Evolutionary conservation across 2,888 invertebrate species (phyloP).

Genomic region (Epiperipatus broadwayi): DNA sequence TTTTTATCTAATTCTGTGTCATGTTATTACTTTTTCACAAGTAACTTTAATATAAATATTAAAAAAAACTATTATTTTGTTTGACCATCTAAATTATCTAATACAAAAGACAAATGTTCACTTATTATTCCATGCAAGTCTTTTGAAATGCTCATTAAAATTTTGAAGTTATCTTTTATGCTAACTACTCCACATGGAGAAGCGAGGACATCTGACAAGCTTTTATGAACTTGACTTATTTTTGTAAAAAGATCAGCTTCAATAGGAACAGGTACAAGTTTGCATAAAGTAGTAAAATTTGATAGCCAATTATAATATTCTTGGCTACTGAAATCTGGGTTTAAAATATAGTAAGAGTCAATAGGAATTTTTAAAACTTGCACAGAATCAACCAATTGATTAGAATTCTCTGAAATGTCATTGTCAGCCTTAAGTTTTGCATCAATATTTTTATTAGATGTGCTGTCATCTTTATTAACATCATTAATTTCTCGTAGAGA

Average conservation of each 20-base stretch:
- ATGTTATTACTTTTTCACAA: no score
- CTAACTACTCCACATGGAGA: background rate
- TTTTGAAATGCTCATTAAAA: slow-evolving; percentile 4
- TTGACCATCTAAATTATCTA: background rate
- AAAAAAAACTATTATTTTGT: no score
- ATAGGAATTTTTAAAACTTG: no score
- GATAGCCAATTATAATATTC: slow-evolving; percentile 9
- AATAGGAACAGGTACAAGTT: background rate
- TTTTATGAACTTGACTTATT: slow-evolving; percentile 11
- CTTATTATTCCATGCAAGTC: background rate
- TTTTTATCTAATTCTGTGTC: no score
- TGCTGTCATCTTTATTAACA: no score
- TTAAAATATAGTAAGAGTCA: background rate
- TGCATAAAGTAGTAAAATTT: slow-evolving; percentile 1
- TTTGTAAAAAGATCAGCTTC: slow-evolving; percentile 7
- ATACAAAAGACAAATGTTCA: background rate
- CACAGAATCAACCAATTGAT: no score
- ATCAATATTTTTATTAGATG: no score
- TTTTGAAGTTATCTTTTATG: slow-evolving; percentile 6
- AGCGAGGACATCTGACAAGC: background rate
- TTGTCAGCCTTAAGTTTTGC: no score
- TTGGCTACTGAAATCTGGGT: slow-evolving; percentile 8
- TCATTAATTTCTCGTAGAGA: no score
- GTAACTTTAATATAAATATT: no score
- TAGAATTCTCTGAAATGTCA: no score